Evolutionary conservation across 1,140 invertebrate species (phyloP).

Genomic region (Xylocopa sonorina): DNA sequence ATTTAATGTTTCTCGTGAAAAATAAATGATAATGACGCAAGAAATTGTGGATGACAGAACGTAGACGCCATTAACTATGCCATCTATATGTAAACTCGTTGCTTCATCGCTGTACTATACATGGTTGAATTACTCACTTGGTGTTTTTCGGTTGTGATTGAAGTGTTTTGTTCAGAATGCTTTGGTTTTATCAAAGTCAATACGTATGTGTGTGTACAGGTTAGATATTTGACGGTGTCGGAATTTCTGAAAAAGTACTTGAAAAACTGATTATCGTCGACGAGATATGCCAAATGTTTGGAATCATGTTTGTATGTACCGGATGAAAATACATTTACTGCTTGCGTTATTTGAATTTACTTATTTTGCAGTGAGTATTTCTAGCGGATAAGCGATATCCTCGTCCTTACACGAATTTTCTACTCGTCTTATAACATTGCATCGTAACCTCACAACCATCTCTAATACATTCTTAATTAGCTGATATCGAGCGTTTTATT

Average conservation of each 20-base stretch:
- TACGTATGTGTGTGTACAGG: conserved; percentile 26
- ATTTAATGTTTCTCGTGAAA: too few species aligned
- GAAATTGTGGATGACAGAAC: too few species aligned
- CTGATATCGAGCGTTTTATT: neutral
- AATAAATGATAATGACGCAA: too few species aligned
- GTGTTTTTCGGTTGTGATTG: conserved; percentile 41
- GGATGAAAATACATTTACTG: conserved; percentile 42
- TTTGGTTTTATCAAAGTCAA: conserved; percentile 20
- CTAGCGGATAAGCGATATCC: conserved; percentile 16
- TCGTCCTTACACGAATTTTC: neutral
- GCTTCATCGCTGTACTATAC: conserved; percentile 27
- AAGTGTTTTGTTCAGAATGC: conserved; percentile 53
- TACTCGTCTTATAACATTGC: neutral
- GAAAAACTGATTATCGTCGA: conserved; percentile 4
- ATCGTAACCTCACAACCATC: neutral
- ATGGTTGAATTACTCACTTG: conserved; percentile 39
- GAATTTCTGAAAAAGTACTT: neutral
- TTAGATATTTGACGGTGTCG: conserved; percentile 35
- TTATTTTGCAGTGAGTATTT: conserved; percentile 32
- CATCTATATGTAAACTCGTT: conserved; percentile 45
- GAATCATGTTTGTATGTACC: conserved; percentile 33
- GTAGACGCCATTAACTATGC: conserved; percentile 47
- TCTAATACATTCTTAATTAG: neutral
- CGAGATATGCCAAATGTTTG: conserved; percentile 18
- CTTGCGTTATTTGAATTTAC: conserved; percentile 33